A percentile compares a stretch with the other conserved stretches of the same genome.
Conservation (phyloP, 2,113 vertebrate genomes). For the Muscicapa adusta region DNA sequence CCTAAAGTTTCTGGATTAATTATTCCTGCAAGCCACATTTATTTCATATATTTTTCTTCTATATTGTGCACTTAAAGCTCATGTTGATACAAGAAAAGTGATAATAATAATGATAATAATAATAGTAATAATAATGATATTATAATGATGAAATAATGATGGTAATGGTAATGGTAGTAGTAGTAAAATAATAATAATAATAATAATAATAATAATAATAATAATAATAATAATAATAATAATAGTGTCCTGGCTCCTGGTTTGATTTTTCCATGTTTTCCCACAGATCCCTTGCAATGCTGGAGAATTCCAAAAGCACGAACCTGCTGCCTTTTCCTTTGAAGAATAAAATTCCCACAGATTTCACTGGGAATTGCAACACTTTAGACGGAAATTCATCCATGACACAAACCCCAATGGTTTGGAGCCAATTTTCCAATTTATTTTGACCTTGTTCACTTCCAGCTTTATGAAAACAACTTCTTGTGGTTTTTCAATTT, state of each 20-base stretch:
- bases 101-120: too few species aligned
- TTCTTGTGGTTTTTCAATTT: not conserved
- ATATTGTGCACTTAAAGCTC: not conserved
- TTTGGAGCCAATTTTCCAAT: not conserved
- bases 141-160: too few species aligned
- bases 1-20: not conserved
- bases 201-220: too few species aligned
- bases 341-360: not conserved
- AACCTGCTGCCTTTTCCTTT: not conserved
- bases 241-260: not conserved
- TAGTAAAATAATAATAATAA: too few species aligned
- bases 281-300: not conserved
- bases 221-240: too few species aligned
- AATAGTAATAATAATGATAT: too few species aligned
- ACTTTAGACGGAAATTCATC: not conserved
- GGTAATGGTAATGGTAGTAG: too few species aligned
- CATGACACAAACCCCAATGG: not conserved
- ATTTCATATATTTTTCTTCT: not conserved
- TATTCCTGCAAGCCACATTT: not conserved
- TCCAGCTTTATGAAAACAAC: not conserved
- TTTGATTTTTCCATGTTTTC: not conserved
- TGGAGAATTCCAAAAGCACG: not conserved
- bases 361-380: not conserved
- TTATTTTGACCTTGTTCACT: not conserved
- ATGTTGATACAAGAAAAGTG: not conserved